Percentiles rank a stretch among this genome's conserved stretches.
Conservation (phyloP, 2,888 invertebrate genomes). For the Rotaria magnacalcarata region DNA sequence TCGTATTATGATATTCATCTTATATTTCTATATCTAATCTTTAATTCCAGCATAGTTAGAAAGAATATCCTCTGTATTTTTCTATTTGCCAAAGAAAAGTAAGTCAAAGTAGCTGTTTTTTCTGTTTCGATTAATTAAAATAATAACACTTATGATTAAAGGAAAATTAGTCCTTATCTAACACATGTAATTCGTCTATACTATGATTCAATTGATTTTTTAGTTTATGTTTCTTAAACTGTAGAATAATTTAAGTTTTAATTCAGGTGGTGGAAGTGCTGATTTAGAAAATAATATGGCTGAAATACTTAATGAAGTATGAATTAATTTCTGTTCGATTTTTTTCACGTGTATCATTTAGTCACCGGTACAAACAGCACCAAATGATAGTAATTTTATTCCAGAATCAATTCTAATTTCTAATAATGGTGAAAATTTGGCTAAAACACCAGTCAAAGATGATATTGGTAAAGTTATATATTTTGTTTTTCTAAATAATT, state of each 20-base stretch:
- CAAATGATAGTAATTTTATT: not conserved
- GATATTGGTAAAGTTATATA: not conserved
- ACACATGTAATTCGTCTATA: not conserved
- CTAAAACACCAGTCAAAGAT: not conserved
- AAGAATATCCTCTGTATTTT: not conserved
- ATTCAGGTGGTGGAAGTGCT: slow-evolving; percentile 32
- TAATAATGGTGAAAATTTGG: not conserved
- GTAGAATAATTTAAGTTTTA: not conserved
- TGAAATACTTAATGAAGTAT: slow-evolving; percentile 34
- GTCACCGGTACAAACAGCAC: not conserved
- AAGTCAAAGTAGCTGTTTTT: not conserved
- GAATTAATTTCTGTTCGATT: not conserved
- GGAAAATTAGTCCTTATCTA: not conserved
- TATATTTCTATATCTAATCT: not conserved
- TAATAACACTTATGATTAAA: too few species aligned
- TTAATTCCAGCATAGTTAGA: not conserved
- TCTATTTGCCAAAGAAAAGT: not conserved
- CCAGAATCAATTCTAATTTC: not conserved
- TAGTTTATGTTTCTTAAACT: not conserved
- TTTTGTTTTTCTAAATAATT: not conserved
- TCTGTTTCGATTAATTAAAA: not conserved
- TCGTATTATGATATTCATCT: not conserved
- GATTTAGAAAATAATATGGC: slow-evolving; percentile 35
- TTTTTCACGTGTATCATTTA: not conserved
- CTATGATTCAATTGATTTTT: not conserved